A percentile compares a stretch with the other conserved stretches of the same genome.
Evolutionary conservation across 2,113 vertebrate genomes (phyloP).

Genomic region (Hylia prasina): DNA sequence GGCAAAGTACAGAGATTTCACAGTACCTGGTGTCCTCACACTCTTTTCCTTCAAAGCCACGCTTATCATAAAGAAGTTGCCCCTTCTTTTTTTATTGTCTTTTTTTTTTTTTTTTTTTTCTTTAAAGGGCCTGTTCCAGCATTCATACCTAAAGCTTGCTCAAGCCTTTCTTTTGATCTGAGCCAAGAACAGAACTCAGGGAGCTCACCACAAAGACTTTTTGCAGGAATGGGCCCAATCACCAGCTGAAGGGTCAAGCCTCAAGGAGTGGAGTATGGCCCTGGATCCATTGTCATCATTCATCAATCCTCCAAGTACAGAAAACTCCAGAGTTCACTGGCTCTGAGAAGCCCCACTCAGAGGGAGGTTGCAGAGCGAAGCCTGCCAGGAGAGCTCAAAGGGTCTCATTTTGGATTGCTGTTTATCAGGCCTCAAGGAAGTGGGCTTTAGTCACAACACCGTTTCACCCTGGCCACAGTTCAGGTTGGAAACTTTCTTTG

Average conservation of each 20-base stretch:
- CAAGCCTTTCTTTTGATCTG: background rate
- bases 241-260: background rate
- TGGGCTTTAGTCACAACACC: background rate
- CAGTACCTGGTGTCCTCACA: background rate
- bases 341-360: background rate
- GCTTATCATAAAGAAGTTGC: background rate
- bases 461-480: background rate
- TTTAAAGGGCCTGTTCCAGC: background rate
- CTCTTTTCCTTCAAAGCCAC: background rate
- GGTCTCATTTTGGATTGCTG: background rate
- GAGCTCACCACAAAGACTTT: background rate
- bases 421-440: background rate
- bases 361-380: background rate
- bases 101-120: background rate
- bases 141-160: background rate
- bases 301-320: no score
- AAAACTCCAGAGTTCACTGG: background rate
- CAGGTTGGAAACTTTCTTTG: background rate
- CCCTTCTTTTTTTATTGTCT: background rate
- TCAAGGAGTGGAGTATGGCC: background rate
- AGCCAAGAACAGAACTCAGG: background rate
- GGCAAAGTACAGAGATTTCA: background rate
- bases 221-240: background rate
- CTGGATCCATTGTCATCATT: rapidly evolving
- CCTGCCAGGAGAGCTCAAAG: background rate